phyloP scores from a whole-genome alignment of 2,888 invertebrate genomes.

The Chelonus formosanus region DNA sequence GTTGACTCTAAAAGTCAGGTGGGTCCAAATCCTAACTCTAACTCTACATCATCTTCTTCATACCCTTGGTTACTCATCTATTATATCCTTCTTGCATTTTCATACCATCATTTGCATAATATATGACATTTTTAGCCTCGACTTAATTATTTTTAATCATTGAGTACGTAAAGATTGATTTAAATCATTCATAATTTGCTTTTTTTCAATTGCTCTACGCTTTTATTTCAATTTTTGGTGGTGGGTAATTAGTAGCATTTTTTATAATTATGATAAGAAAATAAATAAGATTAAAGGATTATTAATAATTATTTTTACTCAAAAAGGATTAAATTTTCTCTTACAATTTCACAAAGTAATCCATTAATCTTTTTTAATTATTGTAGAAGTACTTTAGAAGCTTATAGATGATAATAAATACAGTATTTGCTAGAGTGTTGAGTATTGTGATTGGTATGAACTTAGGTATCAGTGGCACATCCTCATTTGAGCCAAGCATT shows the following conservation, averaged over 20 bases:
- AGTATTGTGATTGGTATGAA: conserved; percentile 28
- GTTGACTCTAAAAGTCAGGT: conserved; percentile 70
- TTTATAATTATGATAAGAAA: too few species aligned
- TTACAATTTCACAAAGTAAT: too few species aligned
- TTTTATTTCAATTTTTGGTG: too few species aligned
- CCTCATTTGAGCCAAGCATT: conserved; percentile 73
- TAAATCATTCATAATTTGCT: neutral
- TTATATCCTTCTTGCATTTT: conserved; percentile 24
- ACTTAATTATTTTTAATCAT: neutral
- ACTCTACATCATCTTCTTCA: conserved; percentile 50
- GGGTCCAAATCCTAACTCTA: conserved; percentile 62
- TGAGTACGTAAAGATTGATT: too few species aligned
- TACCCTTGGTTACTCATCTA: conserved; percentile 40
- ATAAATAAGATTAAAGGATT: too few species aligned
- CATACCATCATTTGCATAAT: conserved; percentile 2
- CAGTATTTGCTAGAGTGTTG: conserved; percentile 23
- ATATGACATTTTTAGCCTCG: conserved; percentile 1
- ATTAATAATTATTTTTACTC: too few species aligned
- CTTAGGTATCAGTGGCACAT: conserved; percentile 69
- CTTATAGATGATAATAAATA: neutral
- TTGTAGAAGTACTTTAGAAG: neutral
- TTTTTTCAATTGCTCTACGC: neutral
- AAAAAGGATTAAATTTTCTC: too few species aligned
- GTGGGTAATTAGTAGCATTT: too few species aligned
- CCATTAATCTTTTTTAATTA: too few species aligned